Evolutionary conservation across 1,140 invertebrate species (phyloP).

Genomic region (Vollenhovia emeryi): DNA sequence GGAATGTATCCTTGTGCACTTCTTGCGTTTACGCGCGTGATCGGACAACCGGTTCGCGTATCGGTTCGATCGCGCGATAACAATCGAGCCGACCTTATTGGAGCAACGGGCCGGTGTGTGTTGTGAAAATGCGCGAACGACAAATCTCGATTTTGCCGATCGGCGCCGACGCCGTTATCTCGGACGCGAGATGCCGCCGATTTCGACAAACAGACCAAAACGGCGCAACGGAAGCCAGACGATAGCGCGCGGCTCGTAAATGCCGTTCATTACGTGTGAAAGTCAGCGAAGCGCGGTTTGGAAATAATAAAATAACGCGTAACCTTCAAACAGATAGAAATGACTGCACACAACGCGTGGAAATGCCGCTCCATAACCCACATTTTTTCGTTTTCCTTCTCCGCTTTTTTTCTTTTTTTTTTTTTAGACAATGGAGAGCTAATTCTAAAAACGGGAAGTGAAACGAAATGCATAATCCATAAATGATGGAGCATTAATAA

Average conservation of each 20-base stretch:
- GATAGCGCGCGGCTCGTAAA: background rate
- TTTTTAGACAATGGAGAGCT: background rate
- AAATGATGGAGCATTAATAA: conserved; percentile 43
- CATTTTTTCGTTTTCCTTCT: no score
- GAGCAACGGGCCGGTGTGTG: background rate
- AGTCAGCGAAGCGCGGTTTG: conserved; percentile 27
- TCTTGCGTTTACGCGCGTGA: background rate
- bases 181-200: background rate
- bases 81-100: conserved; percentile 29
- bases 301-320: conserved; percentile 30
- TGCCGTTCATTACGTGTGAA: conserved; percentile 17
- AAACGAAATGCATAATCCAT: conserved; percentile 3
- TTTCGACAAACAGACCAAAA: conserved; percentile 3
- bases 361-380: background rate
- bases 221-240: background rate
- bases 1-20: conserved; percentile 32
- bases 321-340: background rate
- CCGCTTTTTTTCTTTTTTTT: background rate
- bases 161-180: background rate
- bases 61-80: conserved; percentile 9
- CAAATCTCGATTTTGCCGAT: background rate
- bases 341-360: background rate
- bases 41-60: conserved; percentile 18
- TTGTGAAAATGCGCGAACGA: conserved; percentile 3
- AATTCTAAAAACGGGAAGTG: conserved; percentile 37